Evolutionary conservation across 1,140 invertebrate genomes (phyloP).

Genomic region (Drosophila gunungcola): DNA sequence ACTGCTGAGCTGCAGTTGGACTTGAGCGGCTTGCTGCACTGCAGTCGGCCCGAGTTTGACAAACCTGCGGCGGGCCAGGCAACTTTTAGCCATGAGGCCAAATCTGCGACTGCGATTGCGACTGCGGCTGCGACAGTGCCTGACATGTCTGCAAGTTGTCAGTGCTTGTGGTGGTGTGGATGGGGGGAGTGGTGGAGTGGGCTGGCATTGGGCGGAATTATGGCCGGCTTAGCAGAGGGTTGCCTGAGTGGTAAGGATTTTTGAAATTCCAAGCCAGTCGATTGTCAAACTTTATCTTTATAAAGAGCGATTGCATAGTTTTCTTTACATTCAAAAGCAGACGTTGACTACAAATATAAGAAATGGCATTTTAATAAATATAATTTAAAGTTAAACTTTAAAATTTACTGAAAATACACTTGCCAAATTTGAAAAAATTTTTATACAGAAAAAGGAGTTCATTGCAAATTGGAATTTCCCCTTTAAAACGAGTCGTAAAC

Average conservation of each 20-base stretch:
- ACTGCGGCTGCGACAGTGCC: conserved; percentile 13
- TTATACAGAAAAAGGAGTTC: no score
- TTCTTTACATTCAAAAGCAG: no score
- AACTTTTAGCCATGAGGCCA: conserved; percentile 42
- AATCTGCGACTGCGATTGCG: conserved; percentile 14
- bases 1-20: conserved; percentile 47
- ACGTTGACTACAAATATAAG: no score
- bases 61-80: conserved; percentile 47
- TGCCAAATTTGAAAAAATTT: no score
- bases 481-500: no score
- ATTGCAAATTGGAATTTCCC: no score
- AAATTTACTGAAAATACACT: no score
- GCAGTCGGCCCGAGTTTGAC: conserved; percentile 40
- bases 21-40: conserved; percentile 23
- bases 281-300: background rate
- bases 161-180: background rate
- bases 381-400: no score
- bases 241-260: conserved; percentile 5
- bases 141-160: conserved; percentile 74
- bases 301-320: background rate
- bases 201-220: conserved; percentile 29
- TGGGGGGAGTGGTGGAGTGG: conserved; percentile 10
- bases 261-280: background rate
- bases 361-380: no score
- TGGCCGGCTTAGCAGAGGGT: conserved; percentile 14